Conservation (phyloP, 1,140 invertebrate genomes). For the Drosophila tani region DNA sequence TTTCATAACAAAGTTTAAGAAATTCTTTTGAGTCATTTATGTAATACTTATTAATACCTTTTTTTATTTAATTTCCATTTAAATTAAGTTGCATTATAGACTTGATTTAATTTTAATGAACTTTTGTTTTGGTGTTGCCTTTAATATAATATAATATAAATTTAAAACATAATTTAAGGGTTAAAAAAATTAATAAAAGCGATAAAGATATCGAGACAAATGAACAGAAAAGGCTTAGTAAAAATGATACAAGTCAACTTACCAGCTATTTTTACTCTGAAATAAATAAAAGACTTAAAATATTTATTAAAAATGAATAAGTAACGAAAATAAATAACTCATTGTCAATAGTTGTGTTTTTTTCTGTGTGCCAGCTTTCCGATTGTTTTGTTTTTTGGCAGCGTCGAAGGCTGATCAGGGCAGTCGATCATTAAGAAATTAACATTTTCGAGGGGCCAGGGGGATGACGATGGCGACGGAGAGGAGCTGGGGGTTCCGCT, state of each 20-base stretch:
- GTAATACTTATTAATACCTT: no score
- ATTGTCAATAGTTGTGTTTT: neutral
- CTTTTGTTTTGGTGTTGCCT: neutral
- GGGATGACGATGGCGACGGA: constrained; percentile 11
- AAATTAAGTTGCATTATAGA: no score
- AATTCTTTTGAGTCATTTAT: no score
- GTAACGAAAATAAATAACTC: neutral
- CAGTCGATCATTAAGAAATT: constrained; percentile 72
- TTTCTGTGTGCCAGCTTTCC: constrained; percentile 9
- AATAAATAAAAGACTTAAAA: neutral
- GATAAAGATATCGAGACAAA: no score
- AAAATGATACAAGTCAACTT: neutral
- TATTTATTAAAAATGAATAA: neutral
- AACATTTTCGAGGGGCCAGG: constrained; percentile 56
- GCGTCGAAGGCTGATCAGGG: constrained; percentile 46
- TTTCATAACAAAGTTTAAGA: no score
- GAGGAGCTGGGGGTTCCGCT: constrained; percentile 44
- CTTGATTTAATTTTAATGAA: neutral
- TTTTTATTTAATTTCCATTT: no score
- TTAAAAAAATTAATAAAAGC: neutral
- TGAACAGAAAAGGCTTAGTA: neutral
- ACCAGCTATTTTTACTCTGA: neutral
- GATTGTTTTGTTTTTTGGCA: constrained; percentile 42
- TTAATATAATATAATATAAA: no score
- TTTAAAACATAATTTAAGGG: neutral